Evolutionary conservation across 2,113 vertebrate genomes (phyloP).

Genomic region (Eptesicus fuscus): DNA sequence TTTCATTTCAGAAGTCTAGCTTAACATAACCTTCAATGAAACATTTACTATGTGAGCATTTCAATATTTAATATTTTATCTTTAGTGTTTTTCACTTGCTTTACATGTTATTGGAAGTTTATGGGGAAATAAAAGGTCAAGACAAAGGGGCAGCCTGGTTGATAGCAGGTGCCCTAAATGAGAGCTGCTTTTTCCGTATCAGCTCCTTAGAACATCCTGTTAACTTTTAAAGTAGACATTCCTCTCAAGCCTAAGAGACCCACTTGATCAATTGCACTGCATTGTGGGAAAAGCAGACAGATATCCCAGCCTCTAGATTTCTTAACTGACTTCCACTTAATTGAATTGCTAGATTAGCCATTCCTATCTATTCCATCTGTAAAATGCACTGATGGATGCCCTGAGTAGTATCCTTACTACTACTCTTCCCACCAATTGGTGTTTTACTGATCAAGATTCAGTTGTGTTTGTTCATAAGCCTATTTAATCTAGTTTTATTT

Average conservation of each 20-base stretch:
- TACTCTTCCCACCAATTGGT: background rate
- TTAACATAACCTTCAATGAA: slow-evolving; percentile 52
- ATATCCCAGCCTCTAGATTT: background rate
- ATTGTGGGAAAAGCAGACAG: background rate
- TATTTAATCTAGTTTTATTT: background rate
- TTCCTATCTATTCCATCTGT: background rate
- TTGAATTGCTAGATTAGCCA: background rate
- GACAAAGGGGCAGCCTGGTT: slow-evolving; percentile 1
- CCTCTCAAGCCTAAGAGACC: background rate
- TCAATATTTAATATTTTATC: slow-evolving; percentile 63
- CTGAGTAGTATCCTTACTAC: no score
- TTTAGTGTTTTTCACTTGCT: slow-evolving; percentile 34
- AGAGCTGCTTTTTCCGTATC: background rate
- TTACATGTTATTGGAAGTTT: slow-evolving; percentile 44
- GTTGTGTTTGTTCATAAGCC: background rate
- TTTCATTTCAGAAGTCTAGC: slow-evolving; percentile 39
- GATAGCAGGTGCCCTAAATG: slow-evolving; percentile 25
- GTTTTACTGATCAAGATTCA: background rate
- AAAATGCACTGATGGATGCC: background rate
- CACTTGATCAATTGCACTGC: background rate
- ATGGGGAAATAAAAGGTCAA: slow-evolving; percentile 27
- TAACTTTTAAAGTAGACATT: slow-evolving; percentile 4
- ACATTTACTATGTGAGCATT: slow-evolving; percentile 54
- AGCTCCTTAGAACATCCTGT: slow-evolving; percentile 40
- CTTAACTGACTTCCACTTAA: background rate